Percentiles rank a stretch among this genome's conserved stretches.
phyloP scores from a whole-genome alignment of 2,113 vertebrate species.

The Pardalotus punctatus region DNA sequence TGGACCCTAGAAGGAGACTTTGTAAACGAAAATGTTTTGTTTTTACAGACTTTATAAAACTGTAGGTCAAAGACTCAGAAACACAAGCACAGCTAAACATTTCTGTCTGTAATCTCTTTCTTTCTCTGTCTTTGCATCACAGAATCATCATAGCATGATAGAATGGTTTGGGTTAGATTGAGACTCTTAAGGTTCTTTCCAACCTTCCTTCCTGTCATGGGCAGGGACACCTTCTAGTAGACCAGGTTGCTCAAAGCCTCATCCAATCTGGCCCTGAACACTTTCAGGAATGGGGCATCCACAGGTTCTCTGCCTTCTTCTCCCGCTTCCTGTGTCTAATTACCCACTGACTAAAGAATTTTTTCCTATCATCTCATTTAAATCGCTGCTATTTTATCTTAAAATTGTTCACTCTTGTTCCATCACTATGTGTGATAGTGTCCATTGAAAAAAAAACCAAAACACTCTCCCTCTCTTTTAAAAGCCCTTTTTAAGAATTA shows the following conservation, averaged over 20 bases:
- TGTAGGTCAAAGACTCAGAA: background rate
- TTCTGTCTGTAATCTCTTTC: background rate
- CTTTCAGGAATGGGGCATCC: background rate
- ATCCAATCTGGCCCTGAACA: background rate
- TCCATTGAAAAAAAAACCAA: background rate
- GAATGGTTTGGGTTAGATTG: background rate
- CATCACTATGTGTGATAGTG: no score
- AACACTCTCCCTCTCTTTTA: background rate
- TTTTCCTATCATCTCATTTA: background rate
- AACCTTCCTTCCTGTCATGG: background rate
- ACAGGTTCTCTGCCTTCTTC: background rate
- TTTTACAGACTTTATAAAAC: background rate
- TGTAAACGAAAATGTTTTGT: background rate
- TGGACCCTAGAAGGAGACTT: background rate
- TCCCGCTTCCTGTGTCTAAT: background rate
- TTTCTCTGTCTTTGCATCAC: background rate
- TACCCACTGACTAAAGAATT: background rate
- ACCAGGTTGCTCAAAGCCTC: background rate
- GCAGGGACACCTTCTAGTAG: background rate
- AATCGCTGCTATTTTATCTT: background rate
- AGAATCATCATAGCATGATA: background rate
- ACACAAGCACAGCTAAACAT: background rate
- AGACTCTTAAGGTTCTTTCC: background rate
- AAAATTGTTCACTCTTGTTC: background rate
- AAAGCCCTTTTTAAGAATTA: background rate